Evolutionary conservation across 2,888 invertebrate species (phyloP).

Genomic region (Anorthoa munda): DNA sequence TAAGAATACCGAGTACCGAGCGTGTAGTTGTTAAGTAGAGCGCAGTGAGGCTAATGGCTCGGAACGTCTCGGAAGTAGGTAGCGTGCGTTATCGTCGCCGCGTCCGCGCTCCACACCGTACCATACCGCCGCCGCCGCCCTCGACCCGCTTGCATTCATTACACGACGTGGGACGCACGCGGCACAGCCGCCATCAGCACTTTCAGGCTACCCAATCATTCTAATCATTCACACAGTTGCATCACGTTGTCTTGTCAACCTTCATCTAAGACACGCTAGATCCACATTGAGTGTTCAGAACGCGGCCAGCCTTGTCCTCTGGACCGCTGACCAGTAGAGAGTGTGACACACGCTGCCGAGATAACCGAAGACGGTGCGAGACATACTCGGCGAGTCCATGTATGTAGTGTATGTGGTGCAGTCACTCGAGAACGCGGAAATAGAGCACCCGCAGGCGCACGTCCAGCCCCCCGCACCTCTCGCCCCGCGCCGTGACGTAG

Average conservation of each 20-base stretch:
- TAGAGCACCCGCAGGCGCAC: conserved; percentile 36
- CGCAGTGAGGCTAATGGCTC: conserved; percentile 84
- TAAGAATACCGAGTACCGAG: conserved; percentile 46
- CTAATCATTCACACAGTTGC: background rate
- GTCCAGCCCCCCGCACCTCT: conserved; percentile 3
- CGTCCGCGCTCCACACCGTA: conserved; percentile 23
- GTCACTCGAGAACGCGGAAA: conserved; percentile 63
- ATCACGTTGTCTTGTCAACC: background rate
- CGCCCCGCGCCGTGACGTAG: background rate
- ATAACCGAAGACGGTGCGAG: conserved; percentile 24
- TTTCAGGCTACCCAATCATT: background rate
- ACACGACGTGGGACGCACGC: conserved; percentile 51
- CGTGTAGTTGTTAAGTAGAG: conserved; percentile 72
- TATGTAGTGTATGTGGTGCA: conserved; percentile 17
- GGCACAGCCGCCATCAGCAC: conserved; percentile 14
- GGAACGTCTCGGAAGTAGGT: conserved; percentile 86
- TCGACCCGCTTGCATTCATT: conserved; percentile 81
- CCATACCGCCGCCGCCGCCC: conserved; percentile 62
- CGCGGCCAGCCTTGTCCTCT: background rate
- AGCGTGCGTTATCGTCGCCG: conserved; percentile 76
- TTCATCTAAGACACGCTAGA: background rate
- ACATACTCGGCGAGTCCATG: conserved; percentile 25
- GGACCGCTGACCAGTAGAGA: background rate
- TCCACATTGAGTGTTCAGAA: too few relatives aligned
- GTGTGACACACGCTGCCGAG: conserved; percentile 32